Base-by-base conservation (phyloP, 2,888 invertebrate species). In the Agrotis ipsilon region DNA sequence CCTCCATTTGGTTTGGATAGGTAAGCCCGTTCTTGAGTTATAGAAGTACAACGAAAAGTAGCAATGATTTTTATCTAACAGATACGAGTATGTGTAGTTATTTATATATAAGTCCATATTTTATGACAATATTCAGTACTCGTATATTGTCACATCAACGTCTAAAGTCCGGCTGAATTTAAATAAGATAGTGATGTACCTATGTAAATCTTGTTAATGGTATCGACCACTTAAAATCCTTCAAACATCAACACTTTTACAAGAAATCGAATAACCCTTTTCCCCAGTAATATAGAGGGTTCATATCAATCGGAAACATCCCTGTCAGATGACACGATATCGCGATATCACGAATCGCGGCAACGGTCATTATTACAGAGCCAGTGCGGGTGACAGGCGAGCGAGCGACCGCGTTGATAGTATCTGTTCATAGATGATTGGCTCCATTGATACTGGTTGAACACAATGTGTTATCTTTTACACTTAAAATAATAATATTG, bases 141-240 rank as follows among this genome's bases (percentile, higher is more conserved):
- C 73, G 54, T 60, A 72, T 76, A 9, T 82, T 72, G 65, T 72
- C 61, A 72, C 62, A 48, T 64, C 27, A 52, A 71, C 18, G 39
- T 46, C 32, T 43, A 39, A 3, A 24, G 32, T 51, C 45, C 21
- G 27, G 27, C 55, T 72, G 67, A 61, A 69, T 75, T 72, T 67
- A 74, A 11, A 68, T 4, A 21, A n/a, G 3, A 11, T 82, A 81
- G 81, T 60, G 81, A 60, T 48, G 75, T 66, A 3, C 5, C 21
- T 16, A n/a, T n/a, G n/a, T n/a, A 4, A 24, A 9, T 1, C 0
- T 21, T 48, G 21, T 0, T 21, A 1, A 3, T 52, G 14, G 21
- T 55, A 16, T 60, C 19, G 14, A 69, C 13, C 14, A 14, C 1
- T 39, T 3, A 13, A 24, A 46, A 21, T 59, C 14, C 3, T n/a